A percentile compares a stretch with the other conserved stretches of the same genome.
These are phyloP conservation scores for Notospermus geniculatus DNA, from an alignment of 1,140 invertebrate genomes.

Conservation along the genomic window DNA sequence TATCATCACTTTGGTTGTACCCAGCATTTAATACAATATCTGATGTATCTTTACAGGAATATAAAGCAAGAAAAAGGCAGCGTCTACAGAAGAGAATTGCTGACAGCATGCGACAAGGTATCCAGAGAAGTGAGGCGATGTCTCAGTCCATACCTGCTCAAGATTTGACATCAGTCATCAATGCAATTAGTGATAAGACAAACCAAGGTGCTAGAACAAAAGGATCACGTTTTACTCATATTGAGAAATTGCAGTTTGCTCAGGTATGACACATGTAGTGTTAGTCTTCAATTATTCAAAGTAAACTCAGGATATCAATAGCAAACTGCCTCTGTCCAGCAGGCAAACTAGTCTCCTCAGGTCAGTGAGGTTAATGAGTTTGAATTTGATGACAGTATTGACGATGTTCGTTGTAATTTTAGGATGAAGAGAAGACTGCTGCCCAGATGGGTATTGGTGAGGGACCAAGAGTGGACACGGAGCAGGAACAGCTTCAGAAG, in stretches of 20 bases:
- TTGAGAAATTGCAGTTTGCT: conserved; percentile 56
- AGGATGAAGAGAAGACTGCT: conserved; percentile 49
- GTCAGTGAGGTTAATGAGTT: no score
- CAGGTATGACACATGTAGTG: conserved; percentile 32
- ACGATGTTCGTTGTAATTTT: conserved; percentile 17
- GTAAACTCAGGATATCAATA: no score
- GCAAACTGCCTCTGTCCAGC: no score
- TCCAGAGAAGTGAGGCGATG: conserved; percentile 30
- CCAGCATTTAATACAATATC: no score
- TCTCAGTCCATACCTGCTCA: conserved; percentile 20
- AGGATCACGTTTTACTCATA: conserved; percentile 54
- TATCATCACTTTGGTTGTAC: no score
- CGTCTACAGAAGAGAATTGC: conserved; percentile 38
- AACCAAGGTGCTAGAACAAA: conserved; percentile 34
- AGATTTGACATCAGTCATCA: conserved; percentile 44
- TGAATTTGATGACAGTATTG: no score
- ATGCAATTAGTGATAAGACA: conserved; percentile 32
- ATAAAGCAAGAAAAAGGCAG: conserved; percentile 41
- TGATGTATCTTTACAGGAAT: no score
- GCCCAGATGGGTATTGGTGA: conserved; percentile 37
- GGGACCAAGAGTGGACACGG: conserved; percentile 36
- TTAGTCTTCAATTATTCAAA: background rate
- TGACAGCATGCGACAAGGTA: conserved; percentile 41
- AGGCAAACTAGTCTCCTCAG: no score
- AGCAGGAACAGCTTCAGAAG: conserved; percentile 50